phyloP scores from a whole-genome alignment of 35 echinoderm and acorn worm genomes.

The Ptychodera flava region DNA sequence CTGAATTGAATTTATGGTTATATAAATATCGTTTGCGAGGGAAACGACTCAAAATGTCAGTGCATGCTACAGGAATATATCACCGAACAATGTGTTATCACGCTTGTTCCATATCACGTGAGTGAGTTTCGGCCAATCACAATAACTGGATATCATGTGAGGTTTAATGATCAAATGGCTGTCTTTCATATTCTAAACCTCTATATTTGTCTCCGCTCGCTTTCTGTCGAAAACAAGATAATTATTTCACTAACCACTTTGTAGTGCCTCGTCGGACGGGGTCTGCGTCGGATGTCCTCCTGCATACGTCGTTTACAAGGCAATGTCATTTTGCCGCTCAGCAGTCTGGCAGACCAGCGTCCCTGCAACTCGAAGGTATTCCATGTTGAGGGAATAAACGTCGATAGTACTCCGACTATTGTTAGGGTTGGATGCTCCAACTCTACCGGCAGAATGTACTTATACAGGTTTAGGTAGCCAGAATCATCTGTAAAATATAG shows the following conservation, averaged over 20 bases:
- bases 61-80: no score
- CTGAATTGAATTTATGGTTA: no score
- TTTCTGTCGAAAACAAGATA: not conserved
- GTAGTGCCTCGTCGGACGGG: not conserved
- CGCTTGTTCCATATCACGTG: no score
- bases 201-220: not conserved
- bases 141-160: not conserved
- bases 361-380: conserved; percentile 30
- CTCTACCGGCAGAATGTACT: conserved; percentile 37
- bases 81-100: no score
- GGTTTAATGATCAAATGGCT: not conserved
- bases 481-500: conserved; percentile 39
- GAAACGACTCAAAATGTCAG: no score
- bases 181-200: no score
- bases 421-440: conserved; percentile 27
- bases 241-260: conserved; percentile 25
- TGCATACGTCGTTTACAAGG: conserved; percentile 19
- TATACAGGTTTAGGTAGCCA: conserved; percentile 32
- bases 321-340: conserved; percentile 18
- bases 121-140: no score
- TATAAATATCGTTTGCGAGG: no score
- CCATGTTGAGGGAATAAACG: conserved; percentile 4
- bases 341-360: conserved; percentile 27
- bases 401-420: conserved; percentile 15
- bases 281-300: conserved; percentile 11